phyloP scores from a whole-genome alignment of 2,113 vertebrate species.

The Malurus alboscapulatus region DNA sequence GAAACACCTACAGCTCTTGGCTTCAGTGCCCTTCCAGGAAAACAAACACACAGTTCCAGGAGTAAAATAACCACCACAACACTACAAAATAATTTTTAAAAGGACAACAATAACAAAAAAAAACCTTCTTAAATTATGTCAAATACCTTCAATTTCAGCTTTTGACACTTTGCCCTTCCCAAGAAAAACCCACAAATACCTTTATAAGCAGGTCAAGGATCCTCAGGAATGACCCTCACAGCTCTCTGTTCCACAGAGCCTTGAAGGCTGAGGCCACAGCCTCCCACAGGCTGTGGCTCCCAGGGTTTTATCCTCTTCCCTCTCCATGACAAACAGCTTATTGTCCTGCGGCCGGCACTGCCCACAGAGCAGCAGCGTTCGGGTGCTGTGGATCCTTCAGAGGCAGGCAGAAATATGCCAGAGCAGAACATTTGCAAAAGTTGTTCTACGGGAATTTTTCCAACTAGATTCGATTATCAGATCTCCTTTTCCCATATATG shows the following conservation, averaged over 20 bases:
- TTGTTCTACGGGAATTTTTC: not conserved
- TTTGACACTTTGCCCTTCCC: not conserved
- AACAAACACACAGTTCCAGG: fast-evolving
- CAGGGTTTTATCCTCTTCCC: not conserved
- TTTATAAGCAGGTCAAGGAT: not conserved
- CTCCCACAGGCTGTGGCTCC: not conserved
- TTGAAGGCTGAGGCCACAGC: not conserved
- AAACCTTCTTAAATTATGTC: not conserved
- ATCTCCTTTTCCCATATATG: not conserved
- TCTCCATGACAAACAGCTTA: not conserved
- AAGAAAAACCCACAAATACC: not conserved
- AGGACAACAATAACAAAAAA: not conserved
- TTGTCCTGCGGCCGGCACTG: fast-evolving
- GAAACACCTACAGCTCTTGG: not conserved
- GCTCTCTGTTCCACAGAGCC: not conserved
- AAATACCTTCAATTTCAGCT: not conserved
- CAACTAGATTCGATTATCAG: not conserved
- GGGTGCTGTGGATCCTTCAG: fast-evolving
- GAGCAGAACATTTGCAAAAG: not conserved
- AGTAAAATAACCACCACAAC: not conserved
- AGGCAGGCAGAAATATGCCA: not conserved
- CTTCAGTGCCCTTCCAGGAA: not conserved
- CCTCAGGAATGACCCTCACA: not conserved
- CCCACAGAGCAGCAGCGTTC: not conserved
- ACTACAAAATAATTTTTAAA: not conserved